Conservation (phyloP, 2,888 invertebrate genomes). For the Clistopyga incitator region DNA sequence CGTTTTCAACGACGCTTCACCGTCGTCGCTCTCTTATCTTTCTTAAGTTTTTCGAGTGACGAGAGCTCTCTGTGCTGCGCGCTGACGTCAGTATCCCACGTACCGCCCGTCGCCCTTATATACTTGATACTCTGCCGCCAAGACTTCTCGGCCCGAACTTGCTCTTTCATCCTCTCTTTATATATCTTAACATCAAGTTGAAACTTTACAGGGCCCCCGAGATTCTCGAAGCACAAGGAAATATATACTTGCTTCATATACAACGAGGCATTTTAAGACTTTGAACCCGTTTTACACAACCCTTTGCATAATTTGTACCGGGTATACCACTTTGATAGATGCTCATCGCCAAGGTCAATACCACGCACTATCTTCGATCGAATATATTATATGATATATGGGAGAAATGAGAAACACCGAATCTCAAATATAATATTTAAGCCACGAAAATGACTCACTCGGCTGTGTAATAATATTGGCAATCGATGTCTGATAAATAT, state of each 20-base stretch:
- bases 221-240: background rate
- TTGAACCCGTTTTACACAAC: background rate
- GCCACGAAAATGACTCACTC: background rate
- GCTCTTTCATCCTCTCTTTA: conserved; percentile 32
- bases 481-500: background rate
- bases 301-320: background rate
- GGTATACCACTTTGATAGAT: background rate
- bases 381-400: too few relatives aligned
- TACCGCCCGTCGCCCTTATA: conserved; percentile 54
- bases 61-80: conserved; percentile 29
- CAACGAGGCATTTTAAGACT: background rate
- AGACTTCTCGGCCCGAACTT: conserved; percentile 32
- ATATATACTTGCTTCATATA: background rate
- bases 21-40: conserved; percentile 73
- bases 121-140: conserved; percentile 49
- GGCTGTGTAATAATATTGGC: background rate
- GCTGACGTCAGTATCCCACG: conserved; percentile 74
- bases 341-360: conserved; percentile 6
- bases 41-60: conserved; percentile 74
- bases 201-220: conserved; percentile 13
- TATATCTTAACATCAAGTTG: conserved; percentile 26
- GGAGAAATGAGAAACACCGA: too few relatives aligned
- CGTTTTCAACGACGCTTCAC: conserved; percentile 38
- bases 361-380: conserved; percentile 13
- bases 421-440: background rate